Conservation (phyloP, 64 coral and sea anemone species). For the Montipora foliosa region DNA sequence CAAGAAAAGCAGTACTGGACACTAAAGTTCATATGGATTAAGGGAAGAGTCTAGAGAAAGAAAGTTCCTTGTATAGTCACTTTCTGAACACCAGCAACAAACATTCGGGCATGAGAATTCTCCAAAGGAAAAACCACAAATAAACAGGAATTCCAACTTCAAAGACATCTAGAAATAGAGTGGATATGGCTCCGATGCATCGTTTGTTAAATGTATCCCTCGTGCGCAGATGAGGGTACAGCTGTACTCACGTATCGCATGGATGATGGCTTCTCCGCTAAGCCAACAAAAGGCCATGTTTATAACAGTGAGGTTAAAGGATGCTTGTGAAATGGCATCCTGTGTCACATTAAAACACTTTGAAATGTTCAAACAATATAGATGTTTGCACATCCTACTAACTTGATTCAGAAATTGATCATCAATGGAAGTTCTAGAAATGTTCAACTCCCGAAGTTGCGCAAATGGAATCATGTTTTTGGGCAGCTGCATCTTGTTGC, state of each 20-base stretch:
- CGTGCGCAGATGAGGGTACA: not conserved
- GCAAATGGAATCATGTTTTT: not conserved
- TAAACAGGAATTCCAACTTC: constrained; percentile 5
- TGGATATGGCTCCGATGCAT: not conserved
- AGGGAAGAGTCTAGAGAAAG: not conserved
- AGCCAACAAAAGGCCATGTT: not conserved
- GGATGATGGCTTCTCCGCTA: not conserved
- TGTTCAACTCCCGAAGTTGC: not conserved
- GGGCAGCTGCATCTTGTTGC: not conserved
- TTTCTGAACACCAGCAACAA: constrained; percentile 12
- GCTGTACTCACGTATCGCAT: constrained; percentile 17
- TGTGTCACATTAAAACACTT: not conserved
- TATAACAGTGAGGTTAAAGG: not conserved
- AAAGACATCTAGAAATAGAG: not conserved
- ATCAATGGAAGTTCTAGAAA: not conserved
- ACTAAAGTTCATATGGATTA: not conserved
- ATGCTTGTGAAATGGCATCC: not conserved
- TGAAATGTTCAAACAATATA: constrained; percentile 16
- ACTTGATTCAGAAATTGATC: not conserved
- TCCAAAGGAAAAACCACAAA: constrained; percentile 11
- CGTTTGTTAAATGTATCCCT: not conserved
- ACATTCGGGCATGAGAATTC: not conserved
- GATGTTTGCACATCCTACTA: not conserved
- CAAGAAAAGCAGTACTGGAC: too few relatives aligned
- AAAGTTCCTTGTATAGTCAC: not conserved